Evolutionary conservation across 1,140 invertebrate species (phyloP).

Genomic region (Brachionus angularis): DNA sequence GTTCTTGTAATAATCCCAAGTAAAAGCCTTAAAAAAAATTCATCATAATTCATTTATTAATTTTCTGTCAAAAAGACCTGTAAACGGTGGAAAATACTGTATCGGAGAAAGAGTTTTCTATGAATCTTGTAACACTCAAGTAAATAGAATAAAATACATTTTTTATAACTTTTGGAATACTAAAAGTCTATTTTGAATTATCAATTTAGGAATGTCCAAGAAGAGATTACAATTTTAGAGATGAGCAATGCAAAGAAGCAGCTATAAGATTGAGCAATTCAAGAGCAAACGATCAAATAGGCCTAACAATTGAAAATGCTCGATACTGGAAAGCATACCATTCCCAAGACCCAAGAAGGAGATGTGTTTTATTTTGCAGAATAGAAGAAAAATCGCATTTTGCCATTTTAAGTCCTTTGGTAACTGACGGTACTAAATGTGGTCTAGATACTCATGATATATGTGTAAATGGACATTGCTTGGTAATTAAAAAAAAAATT

Average conservation of each 20-base stretch:
- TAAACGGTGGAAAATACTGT: conserved; percentile 43
- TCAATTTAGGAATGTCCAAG: neutral
- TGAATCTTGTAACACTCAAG: conserved; percentile 27
- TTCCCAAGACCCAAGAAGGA: neutral
- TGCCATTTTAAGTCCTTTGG: neutral
- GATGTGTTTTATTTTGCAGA: conserved; percentile 40
- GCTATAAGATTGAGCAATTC: neutral
- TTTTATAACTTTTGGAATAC: neutral
- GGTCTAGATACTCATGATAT: conserved; percentile 36
- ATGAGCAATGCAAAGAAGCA: conserved; percentile 24
- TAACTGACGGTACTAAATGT: conserved; percentile 43
- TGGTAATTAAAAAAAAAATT: neutral
- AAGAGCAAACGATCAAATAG: conserved; percentile 23
- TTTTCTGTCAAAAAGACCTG: neutral
- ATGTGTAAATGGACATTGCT: conserved; percentile 42
- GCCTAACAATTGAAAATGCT: conserved; percentile 1
- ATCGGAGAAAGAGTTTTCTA: conserved; percentile 10
- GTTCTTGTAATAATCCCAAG: conserved; percentile 41
- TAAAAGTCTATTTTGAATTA: neutral
- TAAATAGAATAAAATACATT: neutral
- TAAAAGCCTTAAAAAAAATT: neutral
- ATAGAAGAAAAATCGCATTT: conserved; percentile 8
- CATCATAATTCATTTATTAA: too few species aligned
- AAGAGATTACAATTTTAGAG: conserved; percentile 4
- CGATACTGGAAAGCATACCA: conserved; percentile 31